These are phyloP conservation scores for Tiaroga cobitis DNA, from an alignment of 2,797 vertebrate species.

Conservation along the genomic window DNA sequence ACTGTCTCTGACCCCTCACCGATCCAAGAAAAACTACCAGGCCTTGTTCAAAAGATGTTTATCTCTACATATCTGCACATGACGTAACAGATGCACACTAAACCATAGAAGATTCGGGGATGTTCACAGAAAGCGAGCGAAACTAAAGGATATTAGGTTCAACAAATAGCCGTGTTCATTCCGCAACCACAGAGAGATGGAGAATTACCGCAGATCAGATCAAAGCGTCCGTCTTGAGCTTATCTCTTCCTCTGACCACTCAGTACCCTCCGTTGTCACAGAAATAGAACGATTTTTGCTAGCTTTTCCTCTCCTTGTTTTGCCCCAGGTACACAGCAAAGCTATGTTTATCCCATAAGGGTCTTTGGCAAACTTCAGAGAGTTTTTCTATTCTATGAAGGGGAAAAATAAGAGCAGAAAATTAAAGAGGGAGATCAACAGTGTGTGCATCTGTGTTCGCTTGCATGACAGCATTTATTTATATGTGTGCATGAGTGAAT, in stretches of 20 bases:
- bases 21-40: constrained; percentile 7
- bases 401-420: constrained; percentile 35
- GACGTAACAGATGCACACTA: constrained; percentile 3
- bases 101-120: constrained; percentile 17
- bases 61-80: not conserved
- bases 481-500: not conserved
- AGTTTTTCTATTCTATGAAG: constrained; percentile 46
- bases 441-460: not conserved
- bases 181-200: constrained; percentile 65
- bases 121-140: constrained; percentile 31
- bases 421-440: constrained; percentile 24
- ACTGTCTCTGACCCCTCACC: not conserved
- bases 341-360: constrained; percentile 74
- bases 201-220: constrained; percentile 70
- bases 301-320: constrained; percentile 30
- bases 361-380: constrained; percentile 64
- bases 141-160: constrained; percentile 68
- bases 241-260: constrained; percentile 27
- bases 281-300: constrained; percentile 21
- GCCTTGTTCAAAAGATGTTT: not conserved
- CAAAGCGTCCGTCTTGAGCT: constrained; percentile 63
- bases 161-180: constrained; percentile 74
- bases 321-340: constrained; percentile 67
- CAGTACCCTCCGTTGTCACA: not conserved
- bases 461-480: not conserved